phyloP scores from a whole-genome alignment of 2,113 vertebrate species.

The Oxyruncus cristatus region DNA sequence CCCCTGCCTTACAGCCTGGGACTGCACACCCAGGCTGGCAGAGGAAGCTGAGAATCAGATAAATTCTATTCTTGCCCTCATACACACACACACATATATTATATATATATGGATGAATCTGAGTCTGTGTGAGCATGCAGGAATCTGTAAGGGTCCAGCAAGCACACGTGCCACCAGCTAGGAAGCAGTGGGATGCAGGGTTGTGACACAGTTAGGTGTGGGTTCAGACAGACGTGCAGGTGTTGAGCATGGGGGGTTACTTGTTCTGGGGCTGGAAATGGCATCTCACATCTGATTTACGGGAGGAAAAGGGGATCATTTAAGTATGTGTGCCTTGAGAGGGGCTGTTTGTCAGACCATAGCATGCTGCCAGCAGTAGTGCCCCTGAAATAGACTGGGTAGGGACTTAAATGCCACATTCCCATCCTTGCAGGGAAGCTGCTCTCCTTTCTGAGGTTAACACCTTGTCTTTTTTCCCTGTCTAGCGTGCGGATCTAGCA shows the following conservation, averaged over 20 bases:
- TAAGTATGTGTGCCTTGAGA: background rate
- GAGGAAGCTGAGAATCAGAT: background rate
- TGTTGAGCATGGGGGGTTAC: background rate
- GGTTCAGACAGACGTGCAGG: rapidly evolving
- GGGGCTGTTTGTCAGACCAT: background rate
- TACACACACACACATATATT: rapidly evolving
- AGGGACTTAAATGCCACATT: background rate
- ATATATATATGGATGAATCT: background rate
- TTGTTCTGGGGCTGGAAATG: background rate
- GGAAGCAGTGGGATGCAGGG: background rate
- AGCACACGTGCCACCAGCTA: background rate
- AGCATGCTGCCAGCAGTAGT: background rate
- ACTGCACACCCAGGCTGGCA: background rate
- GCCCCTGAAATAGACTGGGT: background rate
- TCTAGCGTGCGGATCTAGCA: conserved; percentile 18
- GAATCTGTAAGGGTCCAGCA: background rate
- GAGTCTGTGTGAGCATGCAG: background rate
- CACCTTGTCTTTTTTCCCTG: background rate
- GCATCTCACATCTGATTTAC: background rate
- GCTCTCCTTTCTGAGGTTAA: background rate
- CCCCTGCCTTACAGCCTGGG: conserved; percentile 29
- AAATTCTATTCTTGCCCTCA: background rate
- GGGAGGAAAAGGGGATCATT: background rate
- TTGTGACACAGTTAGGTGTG: rapidly evolving
- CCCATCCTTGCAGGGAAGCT: background rate